Evolutionary conservation across 2,888 invertebrate genomes (phyloP).

Genomic region (Ptilodon capucinus): DNA sequence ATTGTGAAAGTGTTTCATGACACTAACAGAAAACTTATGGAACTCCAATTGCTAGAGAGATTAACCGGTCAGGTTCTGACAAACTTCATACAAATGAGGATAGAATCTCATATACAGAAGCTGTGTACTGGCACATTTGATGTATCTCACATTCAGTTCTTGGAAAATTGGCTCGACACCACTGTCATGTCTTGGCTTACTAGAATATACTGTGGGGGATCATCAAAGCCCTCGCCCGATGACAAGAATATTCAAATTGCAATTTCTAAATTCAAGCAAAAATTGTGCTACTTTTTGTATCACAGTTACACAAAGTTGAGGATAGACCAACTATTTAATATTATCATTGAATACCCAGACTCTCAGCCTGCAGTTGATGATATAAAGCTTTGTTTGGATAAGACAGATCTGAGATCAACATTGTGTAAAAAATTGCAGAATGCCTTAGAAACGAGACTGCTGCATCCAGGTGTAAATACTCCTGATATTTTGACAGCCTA

Average conservation of each 20-base stretch:
- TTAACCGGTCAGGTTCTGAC: conserved; percentile 93
- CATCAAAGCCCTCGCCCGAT: conserved; percentile 81
- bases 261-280: conserved; percentile 87
- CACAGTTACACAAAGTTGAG: conserved; percentile 94
- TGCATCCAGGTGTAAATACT: conserved; percentile 98
- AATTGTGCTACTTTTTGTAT: conserved; percentile 91
- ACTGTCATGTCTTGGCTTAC: conserved; percentile 94
- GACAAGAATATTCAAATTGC: conserved; percentile 80
- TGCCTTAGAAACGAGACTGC: conserved; percentile 91
- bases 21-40: conserved; percentile 89
- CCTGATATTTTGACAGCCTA: conserved; percentile 98
- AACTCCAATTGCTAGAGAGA: conserved; percentile 90
- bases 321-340: conserved; percentile 96
- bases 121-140: conserved; percentile 94
- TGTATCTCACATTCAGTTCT: conserved; percentile 87
- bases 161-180: conserved; percentile 94
- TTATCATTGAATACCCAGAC: conserved; percentile 98
- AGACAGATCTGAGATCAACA: conserved; percentile 90
- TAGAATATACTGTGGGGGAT: conserved; percentile 89
- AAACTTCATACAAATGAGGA: conserved; percentile 90
- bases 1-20: conserved; percentile 88
- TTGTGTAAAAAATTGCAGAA: conserved; percentile 91
- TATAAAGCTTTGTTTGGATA: conserved; percentile 91
- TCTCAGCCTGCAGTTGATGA: conserved; percentile 96
- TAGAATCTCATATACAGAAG: conserved; percentile 91